Evolutionary conservation across 2,113 vertebrate genomes (phyloP), one percentile per base, ranked within the genome.

Genomic region (Leucoraja erinaceus): DNA sequence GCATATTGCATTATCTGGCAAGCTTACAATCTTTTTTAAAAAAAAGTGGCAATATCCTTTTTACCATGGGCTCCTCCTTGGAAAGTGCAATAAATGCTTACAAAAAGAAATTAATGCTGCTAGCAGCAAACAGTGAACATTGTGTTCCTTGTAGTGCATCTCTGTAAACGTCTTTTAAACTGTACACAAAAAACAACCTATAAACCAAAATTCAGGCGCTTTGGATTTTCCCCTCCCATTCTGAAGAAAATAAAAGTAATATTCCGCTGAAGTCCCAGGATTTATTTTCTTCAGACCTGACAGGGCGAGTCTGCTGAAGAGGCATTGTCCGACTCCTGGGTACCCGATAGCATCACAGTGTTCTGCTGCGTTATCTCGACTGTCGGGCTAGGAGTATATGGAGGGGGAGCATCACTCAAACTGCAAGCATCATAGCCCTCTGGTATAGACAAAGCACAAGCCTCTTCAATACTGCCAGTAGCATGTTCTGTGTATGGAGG

Each of bases 401-500:
- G 97, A 18, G 97, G 97, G 0, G 97, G 97, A 72, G 97, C 96
- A 93, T 97, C 97, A 0, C 94, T 96, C 90, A 96, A 93, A 33
- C 94, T 95, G 93, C 95, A 93, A 0, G 94, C 84, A 93, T 96
- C 96, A 38, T 93, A 95, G 78, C 94, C 95, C 8, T 96, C 96
- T 5, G 95, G 94, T 68, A 96, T 94, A 90, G 94, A 92, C 77
- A 96, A 94, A 76, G 94, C 94, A 31, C 93, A 94, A 11, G 95
- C 93, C 18, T 94, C 94, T 7, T 94, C 94, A 0, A 94, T 92
- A 75, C 94, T 94, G 0, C 94, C 94, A 0, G 93, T 94, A 78
- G 96, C 96, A 20, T 95, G 96, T 93, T 97, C 96, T 66, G 96
- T 97, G 95, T 97, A 97, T 0, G 97, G 97, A 68, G 97, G 97